Percentiles rank a stretch among this genome's conserved stretches.
phyloP scores from a whole-genome alignment of 2,113 vertebrate species.

The Syrmaticus mikado region DNA sequence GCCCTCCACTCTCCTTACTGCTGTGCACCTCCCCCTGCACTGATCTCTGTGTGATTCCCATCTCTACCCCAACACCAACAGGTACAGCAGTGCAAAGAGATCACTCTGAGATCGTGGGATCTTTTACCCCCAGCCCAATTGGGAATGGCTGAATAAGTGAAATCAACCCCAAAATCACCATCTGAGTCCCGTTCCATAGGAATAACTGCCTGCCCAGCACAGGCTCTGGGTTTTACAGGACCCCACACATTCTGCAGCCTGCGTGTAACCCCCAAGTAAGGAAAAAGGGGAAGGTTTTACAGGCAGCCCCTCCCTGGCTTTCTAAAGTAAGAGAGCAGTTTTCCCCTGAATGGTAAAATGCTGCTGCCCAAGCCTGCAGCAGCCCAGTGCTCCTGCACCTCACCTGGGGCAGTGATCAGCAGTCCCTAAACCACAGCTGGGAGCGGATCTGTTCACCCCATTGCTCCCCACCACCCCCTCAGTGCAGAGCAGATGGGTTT shows the following conservation, averaged over 20 bases:
- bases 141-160: neutral
- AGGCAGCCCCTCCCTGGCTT: rapidly evolving
- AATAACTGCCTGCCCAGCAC: rapidly evolving
- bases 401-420: rapidly evolving
- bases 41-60: neutral
- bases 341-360: neutral
- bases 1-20: neutral
- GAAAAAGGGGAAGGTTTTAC: neutral
- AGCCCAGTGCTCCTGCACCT: rapidly evolving
- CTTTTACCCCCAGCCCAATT: neutral
- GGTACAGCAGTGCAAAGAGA: rapidly evolving
- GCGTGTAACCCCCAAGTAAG: rapidly evolving
- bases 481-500: neutral
- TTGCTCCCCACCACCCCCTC: neutral
- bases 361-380: neutral
- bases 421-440: rapidly evolving
- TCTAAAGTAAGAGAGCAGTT: neutral
- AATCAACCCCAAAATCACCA: neutral
- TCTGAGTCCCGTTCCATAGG: rapidly evolving
- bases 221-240: rapidly evolving
- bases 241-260: rapidly evolving
- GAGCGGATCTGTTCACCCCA: neutral
- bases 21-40: rapidly evolving
- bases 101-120: rapidly evolving
- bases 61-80: rapidly evolving